phyloP scores from a whole-genome alignment of 2,888 invertebrate genomes.

The Eristalinus aeneus region DNA sequence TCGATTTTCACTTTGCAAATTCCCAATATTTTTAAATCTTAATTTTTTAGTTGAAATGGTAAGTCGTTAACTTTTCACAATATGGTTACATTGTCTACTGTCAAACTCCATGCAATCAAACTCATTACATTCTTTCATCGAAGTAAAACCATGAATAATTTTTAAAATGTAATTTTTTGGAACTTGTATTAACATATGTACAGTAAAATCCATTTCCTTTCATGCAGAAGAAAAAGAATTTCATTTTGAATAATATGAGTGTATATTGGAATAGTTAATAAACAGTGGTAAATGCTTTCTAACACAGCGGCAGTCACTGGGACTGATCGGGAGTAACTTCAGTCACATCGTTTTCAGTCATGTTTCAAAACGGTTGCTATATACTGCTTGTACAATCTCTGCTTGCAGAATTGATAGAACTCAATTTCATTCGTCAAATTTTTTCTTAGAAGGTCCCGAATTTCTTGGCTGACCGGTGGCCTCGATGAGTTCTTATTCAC shows the following conservation, averaged over 20 bases:
- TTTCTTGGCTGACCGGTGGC: conserved; percentile 89
- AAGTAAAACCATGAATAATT: no score
- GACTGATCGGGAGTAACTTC: background rate
- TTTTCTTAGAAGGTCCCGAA: conserved; percentile 88
- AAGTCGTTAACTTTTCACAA: no score
- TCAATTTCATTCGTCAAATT: conserved; percentile 94
- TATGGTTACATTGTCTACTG: no score
- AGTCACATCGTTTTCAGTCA: background rate
- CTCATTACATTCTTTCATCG: no score
- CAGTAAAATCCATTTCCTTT: background rate
- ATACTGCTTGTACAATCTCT: conserved; percentile 89
- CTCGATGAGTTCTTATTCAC: conserved; percentile 87
- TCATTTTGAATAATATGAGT: background rate
- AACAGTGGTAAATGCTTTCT: conserved; percentile 16
- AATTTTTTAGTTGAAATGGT: no score
- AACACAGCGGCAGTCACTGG: conserved; percentile 43
- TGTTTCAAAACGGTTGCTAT: conserved; percentile 81
- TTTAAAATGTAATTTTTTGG: no score
- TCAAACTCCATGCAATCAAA: no score
- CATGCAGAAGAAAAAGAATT: background rate
- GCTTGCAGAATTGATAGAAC: conserved; percentile 93
- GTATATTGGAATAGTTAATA: background rate
- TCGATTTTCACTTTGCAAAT: no score
- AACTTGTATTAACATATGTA: no score
- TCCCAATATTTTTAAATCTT: no score